Evolutionary conservation across 2,113 vertebrate genomes (phyloP), one percentile per base, ranked within the genome.

Genomic region (Laticauda laticaudata): DNA sequence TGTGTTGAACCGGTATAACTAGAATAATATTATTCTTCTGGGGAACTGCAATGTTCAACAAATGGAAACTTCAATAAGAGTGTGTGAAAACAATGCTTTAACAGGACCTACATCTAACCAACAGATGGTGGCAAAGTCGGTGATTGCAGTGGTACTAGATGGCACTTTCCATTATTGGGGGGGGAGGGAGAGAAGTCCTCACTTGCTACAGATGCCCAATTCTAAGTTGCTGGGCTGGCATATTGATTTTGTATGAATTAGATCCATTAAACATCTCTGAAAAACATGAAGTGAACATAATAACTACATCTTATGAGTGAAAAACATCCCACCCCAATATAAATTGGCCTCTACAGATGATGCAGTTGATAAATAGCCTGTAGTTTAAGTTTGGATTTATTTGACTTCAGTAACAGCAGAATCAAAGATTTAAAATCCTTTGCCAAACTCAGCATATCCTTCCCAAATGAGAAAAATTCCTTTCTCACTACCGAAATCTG

Each of bases 201-300:
- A 91, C 51, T 92, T 92, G 93, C n/a, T 94, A 95, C 93, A 96
- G 91, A 85, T 45, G 0, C 89, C 94, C 94, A 91, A 92, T 95
- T 96, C 94, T 95, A 55, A 81, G 34, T 94, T 95, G 94, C 69
- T 75, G 94, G 94, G 88, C 56, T 86, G 90, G 86, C 90, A 92
- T 90, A 86, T 43, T 96, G 95, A 96, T 91, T 91, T 96, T 96
- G 94, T 85, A 94, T 95, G 95, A 95, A 75, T 89, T 54, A 88
- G 29, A 14, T 18, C 89, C 90, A 91, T 24, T 94, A 93, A 45
- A 57, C 69, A 48, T 4, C 93, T 93, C 51, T 69, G 34, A 95
- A 94, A 96, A 89, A 34, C 64, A 91, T 57, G 53, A 94, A 88
- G 34, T 94, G 94, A 90, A 85, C 92, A 93, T 92, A 23, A 39